Evolutionary conservation across 2,888 invertebrate genomes (phyloP).

Genomic region (Tipula lateralis): DNA sequence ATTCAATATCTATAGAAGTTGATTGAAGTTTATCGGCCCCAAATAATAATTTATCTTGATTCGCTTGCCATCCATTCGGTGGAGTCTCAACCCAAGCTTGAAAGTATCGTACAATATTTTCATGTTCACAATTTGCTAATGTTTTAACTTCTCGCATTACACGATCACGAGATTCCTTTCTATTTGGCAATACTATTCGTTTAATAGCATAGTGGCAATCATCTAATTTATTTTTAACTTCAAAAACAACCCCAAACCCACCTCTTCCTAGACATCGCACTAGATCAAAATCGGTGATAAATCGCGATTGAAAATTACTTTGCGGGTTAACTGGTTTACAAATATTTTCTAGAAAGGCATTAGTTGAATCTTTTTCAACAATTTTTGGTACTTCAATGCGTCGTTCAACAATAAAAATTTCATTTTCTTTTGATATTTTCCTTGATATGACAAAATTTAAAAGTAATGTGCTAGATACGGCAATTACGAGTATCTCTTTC

Average conservation of each 20-base stretch:
- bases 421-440: slow-evolving; percentile 38
- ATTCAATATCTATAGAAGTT: slow-evolving; percentile 48
- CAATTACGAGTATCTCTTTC: slow-evolving; percentile 75
- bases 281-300: slow-evolving; percentile 78
- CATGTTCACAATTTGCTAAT: slow-evolving; percentile 89
- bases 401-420: slow-evolving; percentile 47
- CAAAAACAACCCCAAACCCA: slow-evolving; percentile 95
- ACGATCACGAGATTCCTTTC: slow-evolving; percentile 74
- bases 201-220: slow-evolving; percentile 94
- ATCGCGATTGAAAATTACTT: slow-evolving; percentile 55
- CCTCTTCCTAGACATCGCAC: slow-evolving; percentile 79
- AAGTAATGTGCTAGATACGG: slow-evolving; percentile 65
- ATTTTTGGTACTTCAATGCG: slow-evolving; percentile 47
- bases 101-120: slow-evolving; percentile 91
- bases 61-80: slow-evolving; percentile 81
- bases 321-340: slow-evolving; percentile 34
- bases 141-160: slow-evolving; percentile 94
- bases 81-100: slow-evolving; percentile 95
- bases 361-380: slow-evolving; percentile 42
- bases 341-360: slow-evolving; percentile 35
- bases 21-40: slow-evolving; percentile 41
- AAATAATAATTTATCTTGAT: slow-evolving; percentile 59
- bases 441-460: slow-evolving; percentile 63
- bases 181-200: slow-evolving; percentile 80
- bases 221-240: slow-evolving; percentile 89